These are phyloP conservation scores for Mus spretus DNA, from an alignment of 2,797 vertebrate genomes.

Conservation along the genomic window DNA sequence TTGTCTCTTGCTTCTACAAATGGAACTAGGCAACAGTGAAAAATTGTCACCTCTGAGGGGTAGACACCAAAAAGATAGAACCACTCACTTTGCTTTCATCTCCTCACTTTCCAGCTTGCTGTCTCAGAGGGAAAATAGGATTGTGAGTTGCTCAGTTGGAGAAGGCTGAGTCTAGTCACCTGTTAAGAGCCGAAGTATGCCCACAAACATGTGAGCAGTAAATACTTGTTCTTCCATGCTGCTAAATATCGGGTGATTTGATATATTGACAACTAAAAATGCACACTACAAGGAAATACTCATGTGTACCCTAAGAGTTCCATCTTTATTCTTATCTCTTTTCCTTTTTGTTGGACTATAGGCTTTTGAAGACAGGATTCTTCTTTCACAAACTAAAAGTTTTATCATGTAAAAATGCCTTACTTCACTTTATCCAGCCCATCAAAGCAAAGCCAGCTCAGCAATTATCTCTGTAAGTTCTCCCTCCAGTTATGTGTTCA, in stretches of 20 bases:
- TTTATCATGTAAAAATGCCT: not conserved
- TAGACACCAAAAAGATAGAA: not conserved
- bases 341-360: not conserved
- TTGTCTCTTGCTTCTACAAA: constrained; percentile 24
- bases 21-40: not conserved
- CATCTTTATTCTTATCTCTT: not conserved
- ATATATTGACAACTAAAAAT: not conserved
- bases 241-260: constrained; percentile 3
- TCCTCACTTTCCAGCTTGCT: not conserved
- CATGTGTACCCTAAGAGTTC: not conserved
- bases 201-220: not conserved
- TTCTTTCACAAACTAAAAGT: constrained; percentile 2
- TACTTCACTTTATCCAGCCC: not conserved
- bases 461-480: not conserved
- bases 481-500: not conserved
- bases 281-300: not conserved
- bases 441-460: not conserved
- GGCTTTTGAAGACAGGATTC: constrained; percentile 1
- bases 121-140: not conserved
- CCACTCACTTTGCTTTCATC: not conserved
- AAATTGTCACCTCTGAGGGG: constrained; percentile 17
- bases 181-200: not conserved
- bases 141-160: not conserved
- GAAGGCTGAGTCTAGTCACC: not conserved
- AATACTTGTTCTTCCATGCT: constrained; percentile 25